phyloP scores from a whole-genome alignment of 2,113 vertebrate genomes.

The Nothobranchius kuhntae region DNA sequence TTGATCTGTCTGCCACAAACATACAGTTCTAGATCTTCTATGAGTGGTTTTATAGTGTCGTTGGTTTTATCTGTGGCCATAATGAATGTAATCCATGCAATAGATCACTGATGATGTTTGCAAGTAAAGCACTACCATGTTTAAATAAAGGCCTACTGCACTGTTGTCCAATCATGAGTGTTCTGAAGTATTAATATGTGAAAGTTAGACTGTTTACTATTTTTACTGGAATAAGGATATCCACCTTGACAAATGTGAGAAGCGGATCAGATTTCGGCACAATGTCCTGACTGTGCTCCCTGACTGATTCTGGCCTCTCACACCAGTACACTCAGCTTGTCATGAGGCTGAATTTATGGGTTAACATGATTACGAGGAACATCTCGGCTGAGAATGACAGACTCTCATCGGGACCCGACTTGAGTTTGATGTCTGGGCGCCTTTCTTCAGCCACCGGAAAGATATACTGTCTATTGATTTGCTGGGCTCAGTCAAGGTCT shows the following conservation, averaged over 20 bases:
- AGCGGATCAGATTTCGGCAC: not conserved
- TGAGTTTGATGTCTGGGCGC: no score
- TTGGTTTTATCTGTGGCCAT: constrained; percentile 75
- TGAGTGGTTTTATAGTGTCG: constrained; percentile 38
- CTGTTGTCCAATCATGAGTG: constrained; percentile 63
- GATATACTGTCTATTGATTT: no score
- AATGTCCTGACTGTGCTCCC: constrained; percentile 16
- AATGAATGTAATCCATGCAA: constrained; percentile 87
- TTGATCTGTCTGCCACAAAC: constrained; percentile 32
- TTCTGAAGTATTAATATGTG: no score
- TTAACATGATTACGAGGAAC: constrained; percentile 37
- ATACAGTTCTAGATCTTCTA: constrained; percentile 37
- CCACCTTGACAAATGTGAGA: no score
- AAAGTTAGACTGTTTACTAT: no score
- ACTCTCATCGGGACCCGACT: not conserved
- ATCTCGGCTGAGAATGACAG: not conserved
- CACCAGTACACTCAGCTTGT: not conserved
- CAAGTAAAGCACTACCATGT: constrained; percentile 83
- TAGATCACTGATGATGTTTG: constrained; percentile 85
- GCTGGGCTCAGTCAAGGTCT: no score
- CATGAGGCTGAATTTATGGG: constrained; percentile 29
- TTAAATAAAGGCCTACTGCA: constrained; percentile 83
- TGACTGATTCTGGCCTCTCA: constrained; percentile 6
- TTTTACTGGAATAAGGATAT: no score
- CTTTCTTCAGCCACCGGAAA: not conserved